Evolutionary conservation across 64 coral and sea anemone genomes (phyloP).

Genomic region (Pocillopora damicornis): DNA sequence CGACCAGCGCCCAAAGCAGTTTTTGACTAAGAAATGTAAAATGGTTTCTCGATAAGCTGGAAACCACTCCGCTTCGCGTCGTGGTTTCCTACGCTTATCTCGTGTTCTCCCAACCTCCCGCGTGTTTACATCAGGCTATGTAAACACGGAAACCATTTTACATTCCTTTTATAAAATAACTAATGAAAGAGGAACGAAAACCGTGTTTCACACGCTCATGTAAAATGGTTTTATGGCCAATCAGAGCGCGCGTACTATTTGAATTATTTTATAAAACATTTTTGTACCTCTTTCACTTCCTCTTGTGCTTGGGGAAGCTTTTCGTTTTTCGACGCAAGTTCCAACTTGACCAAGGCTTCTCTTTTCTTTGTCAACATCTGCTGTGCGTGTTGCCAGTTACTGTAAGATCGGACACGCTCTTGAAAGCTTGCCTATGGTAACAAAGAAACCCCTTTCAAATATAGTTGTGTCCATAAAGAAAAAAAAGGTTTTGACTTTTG

Average conservation of each 20-base stretch:
- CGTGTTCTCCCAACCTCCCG: too few relatives aligned
- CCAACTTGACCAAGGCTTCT: constrained; percentile 86
- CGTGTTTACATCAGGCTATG: too few relatives aligned
- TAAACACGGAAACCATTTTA: too few relatives aligned
- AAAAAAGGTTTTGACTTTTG: too few relatives aligned
- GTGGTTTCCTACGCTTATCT: too few relatives aligned
- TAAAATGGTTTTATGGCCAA: too few relatives aligned
- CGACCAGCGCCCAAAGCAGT: too few relatives aligned
- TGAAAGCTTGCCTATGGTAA: constrained; percentile 78
- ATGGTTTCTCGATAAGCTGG: background rate
- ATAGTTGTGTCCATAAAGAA: too few relatives aligned
- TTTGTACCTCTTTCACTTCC: constrained; percentile 88
- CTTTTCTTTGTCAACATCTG: constrained; percentile 94
- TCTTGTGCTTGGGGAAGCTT: constrained; percentile 90
- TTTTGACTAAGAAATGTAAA: background rate
- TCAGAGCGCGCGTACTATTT: too few relatives aligned
- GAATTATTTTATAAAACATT: too few relatives aligned
- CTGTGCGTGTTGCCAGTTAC: constrained; percentile 86
- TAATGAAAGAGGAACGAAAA: background rate
- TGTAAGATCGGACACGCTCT: constrained; percentile 78
- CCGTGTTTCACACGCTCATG: background rate
- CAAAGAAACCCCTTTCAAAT: background rate
- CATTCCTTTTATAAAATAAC: too few relatives aligned
- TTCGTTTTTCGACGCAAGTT: constrained; percentile 87
- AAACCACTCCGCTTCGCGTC: too few relatives aligned